These are phyloP conservation scores for Oasisia sp. DNA, from an alignment of 2,888 invertebrate genomes.

Conservation along the genomic window DNA sequence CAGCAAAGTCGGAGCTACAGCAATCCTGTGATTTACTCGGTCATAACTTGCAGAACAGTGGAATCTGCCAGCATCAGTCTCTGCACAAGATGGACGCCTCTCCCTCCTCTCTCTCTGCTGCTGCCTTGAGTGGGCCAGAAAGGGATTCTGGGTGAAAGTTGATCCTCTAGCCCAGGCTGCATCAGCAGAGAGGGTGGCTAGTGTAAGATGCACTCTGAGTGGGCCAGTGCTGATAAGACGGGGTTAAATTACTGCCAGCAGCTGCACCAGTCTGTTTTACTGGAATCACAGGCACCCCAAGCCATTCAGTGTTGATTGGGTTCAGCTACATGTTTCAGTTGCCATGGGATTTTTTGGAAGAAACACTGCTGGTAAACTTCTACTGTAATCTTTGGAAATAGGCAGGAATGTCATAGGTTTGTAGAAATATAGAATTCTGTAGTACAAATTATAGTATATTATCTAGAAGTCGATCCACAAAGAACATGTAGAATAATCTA, in stretches of 20 bases:
- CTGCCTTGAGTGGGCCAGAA: background rate
- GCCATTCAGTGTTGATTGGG: background rate
- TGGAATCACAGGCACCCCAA: background rate
- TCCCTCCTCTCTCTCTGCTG: background rate
- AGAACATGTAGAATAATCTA: no score
- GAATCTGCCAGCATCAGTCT: background rate
- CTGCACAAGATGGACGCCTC: background rate
- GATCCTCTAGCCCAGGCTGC: background rate
- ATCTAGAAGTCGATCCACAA: no score
- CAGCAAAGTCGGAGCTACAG: background rate
- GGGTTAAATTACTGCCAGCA: background rate
- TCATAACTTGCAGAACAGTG: background rate
- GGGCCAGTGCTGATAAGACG: background rate
- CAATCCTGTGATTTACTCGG: background rate
- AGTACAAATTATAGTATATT: no score
- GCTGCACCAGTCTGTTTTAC: slow-evolving; percentile 17
- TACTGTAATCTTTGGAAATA: no score
- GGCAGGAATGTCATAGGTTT: no score
- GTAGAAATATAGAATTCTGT: no score
- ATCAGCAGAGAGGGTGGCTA: background rate
- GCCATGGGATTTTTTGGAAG: background rate
- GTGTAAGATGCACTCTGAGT: slow-evolving; percentile 17
- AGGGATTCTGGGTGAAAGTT: slow-evolving; percentile 12
- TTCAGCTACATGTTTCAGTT: background rate
- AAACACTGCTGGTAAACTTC: background rate